A percentile compares a stretch with the other conserved stretches of the same genome.
phyloP scores from a whole-genome alignment of 2,797 vertebrate species.

The Hypotaenidia okinawae region DNA sequence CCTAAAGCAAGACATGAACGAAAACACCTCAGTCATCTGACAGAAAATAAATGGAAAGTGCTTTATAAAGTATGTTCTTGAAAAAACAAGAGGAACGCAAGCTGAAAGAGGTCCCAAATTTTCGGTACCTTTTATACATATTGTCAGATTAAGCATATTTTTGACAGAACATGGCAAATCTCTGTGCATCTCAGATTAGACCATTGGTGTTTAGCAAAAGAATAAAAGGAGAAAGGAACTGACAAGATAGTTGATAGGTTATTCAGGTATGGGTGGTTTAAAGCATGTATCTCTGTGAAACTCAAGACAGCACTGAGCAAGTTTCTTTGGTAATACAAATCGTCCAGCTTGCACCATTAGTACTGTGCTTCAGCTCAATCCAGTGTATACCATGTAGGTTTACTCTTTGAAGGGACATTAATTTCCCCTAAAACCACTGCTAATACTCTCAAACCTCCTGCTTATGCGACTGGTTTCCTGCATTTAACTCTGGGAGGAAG shows the following conservation, averaged over 20 bases:
- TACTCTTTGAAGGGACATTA: conserved; percentile 11
- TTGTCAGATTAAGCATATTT: background rate
- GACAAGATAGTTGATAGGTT: background rate
- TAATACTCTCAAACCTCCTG: conserved; percentile 45
- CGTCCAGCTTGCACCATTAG: background rate
- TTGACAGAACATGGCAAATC: background rate
- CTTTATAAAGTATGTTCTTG: background rate
- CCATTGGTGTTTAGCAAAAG: background rate
- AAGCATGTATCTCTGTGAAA: background rate
- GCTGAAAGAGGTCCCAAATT: background rate
- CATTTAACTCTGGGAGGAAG: conserved; percentile 40
- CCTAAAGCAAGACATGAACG: background rate
- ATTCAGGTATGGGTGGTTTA: background rate
- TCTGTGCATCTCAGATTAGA: background rate
- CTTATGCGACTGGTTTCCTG: conserved; percentile 57
- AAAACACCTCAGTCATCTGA: background rate
- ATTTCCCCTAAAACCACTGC: conserved; percentile 34
- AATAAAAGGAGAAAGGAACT: background rate
- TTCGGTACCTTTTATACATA: background rate
- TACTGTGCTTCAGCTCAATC: background rate
- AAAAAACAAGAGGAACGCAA: background rate
- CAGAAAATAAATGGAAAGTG: background rate
- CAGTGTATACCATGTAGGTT: conserved; percentile 6
- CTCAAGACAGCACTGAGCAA: background rate
- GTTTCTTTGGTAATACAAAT: background rate